phyloP scores from a whole-genome alignment of 2,113 vertebrate species.

The Tinamus guttatus region DNA sequence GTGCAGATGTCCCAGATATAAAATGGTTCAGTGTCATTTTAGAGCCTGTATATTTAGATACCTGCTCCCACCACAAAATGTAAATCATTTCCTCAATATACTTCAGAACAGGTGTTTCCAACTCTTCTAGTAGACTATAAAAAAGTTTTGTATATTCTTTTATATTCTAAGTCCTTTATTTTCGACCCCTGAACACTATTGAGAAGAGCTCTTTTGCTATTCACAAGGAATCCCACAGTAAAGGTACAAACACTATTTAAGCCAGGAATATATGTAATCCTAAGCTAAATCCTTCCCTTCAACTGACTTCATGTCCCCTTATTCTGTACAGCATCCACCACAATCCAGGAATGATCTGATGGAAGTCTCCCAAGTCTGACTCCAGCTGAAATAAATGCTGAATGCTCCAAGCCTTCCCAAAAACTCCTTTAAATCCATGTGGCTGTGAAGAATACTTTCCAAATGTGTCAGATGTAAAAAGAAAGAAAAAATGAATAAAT shows the following conservation, averaged over 20 bases:
- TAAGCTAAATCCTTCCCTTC: neutral
- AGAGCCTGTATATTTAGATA: conserved; percentile 11
- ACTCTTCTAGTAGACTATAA: neutral
- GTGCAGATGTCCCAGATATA: neutral
- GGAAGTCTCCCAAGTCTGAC: neutral
- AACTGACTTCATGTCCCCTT: neutral
- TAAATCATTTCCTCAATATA: neutral
- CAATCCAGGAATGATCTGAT: neutral
- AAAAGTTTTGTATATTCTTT: too few relatives aligned
- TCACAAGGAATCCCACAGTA: neutral
- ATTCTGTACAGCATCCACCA: neutral
- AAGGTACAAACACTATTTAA: conserved; percentile 51
- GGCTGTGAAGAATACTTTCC: neutral
- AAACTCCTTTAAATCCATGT: neutral
- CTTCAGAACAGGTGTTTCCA: neutral
- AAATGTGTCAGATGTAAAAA: neutral
- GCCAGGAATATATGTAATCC: conserved; percentile 42
- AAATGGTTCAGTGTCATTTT: neutral
- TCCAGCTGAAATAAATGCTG: neutral
- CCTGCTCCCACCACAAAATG: neutral
- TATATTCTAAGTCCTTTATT: too few relatives aligned
- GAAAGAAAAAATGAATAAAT: neutral
- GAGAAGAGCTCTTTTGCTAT: conserved; percentile 11
- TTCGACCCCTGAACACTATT: neutral
- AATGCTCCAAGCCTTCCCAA: neutral